Base-by-base conservation (phyloP, 2,113 vertebrate genomes). In the Danionella cerebrum region DNA sequence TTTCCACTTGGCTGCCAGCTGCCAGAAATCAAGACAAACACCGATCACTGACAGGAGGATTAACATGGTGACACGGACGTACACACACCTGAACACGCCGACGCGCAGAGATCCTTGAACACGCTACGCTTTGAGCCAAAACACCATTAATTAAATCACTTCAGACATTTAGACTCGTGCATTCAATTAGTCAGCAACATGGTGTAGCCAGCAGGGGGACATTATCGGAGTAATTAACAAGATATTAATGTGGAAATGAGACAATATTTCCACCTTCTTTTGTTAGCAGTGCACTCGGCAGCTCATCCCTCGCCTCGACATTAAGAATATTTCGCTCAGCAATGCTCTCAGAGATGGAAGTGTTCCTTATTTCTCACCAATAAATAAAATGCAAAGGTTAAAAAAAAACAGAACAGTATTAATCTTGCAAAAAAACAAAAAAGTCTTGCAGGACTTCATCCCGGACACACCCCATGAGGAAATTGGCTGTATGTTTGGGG, bases 1-100 rank as follows among this genome's bases (percentile, higher is more conserved):
- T 94, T 93, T 95, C 92, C 91, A 95, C 91, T 93, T 91, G 89
- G 90, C 90, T 89, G 90, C 92, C 94, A 97, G 94, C 97, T 98
- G 94, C 92, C 94, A 79, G 89, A 92, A 91, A 91, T 91, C 91
- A 90, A 91, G 89, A 83, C 85, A 89, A 93, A 91, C 93, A 93
- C 92, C 92, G 94, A 95, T 95, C 93, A 92, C 91, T 94, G 92
- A 95, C 92, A 93, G 87, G 90, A 79, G 71, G 51, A 68, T 62
- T 42, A 29, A 65, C 36, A 70, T 52, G 33, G 47, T 55, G 53
- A 55, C 74, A 39, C 63, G 47, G 44, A 48, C 36, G 50, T 31
- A 74, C 57, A 48, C 21, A 66, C 67, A 67, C 45, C 54, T 57
- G 47, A 45, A 67, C 52, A 64, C 29, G 13, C 42, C 41, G 12